A percentile compares a stretch with the other conserved stretches of the same genome.
Conservation (phyloP, 2,888 invertebrate species). For the Norana najaformis region DNA sequence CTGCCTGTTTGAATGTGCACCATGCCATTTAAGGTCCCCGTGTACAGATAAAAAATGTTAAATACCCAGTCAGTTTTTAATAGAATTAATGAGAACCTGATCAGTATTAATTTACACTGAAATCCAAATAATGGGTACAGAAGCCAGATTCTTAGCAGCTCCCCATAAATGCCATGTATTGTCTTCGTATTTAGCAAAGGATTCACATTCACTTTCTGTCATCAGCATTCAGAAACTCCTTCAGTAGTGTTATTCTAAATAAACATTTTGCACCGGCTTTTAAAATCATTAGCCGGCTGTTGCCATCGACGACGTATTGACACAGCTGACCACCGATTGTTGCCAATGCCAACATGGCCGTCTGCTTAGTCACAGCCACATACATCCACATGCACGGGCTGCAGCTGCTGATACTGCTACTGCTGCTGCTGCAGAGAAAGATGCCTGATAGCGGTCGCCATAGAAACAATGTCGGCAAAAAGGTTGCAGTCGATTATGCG, state of each 20-base stretch:
- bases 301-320: conserved; percentile 10
- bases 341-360: conserved; percentile 13
- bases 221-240: background rate
- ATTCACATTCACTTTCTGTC: background rate
- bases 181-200: background rate
- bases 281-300: background rate
- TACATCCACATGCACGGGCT: background rate
- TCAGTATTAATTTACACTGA: background rate
- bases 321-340: conserved; percentile 13
- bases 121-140: background rate
- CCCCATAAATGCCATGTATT: too few species aligned
- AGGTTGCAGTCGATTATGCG: conserved; percentile 13
- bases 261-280: conserved; percentile 2
- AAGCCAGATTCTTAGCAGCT: too few species aligned
- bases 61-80: too few species aligned
- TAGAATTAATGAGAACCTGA: too few species aligned
- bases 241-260: background rate
- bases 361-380: background rate
- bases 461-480: conserved; percentile 19
- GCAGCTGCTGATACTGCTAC: too few species aligned
- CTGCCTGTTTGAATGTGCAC: too few species aligned
- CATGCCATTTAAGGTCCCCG: too few species aligned
- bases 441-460: conserved; percentile 18
- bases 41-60: too few species aligned
- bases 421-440: background rate